Percentiles rank a stretch among this genome's conserved stretches.
Conservation (phyloP, 2,113 vertebrate genomes). For the Atlantisia rogersi region DNA sequence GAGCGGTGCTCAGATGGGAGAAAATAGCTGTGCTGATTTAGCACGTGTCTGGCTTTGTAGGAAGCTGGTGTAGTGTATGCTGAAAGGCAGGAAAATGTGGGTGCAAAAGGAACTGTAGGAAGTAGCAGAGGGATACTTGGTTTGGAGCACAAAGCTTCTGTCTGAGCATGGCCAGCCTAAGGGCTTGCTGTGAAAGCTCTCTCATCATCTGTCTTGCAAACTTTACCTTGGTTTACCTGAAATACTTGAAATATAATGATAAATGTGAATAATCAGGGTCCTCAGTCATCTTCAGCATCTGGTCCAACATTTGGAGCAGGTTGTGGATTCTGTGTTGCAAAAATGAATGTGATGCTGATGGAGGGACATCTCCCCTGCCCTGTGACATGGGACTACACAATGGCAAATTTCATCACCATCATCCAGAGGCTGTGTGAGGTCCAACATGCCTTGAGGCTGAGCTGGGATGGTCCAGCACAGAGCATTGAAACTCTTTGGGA, state of each 20-base stretch:
- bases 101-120: background rate
- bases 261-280: background rate
- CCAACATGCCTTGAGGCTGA: background rate
- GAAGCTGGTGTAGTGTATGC: background rate
- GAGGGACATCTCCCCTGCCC: background rate
- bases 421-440: background rate
- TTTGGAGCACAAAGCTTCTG: background rate
- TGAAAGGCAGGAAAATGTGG: background rate
- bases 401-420: background rate
- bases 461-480: background rate
- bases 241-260: background rate
- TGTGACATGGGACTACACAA: fast-evolving
- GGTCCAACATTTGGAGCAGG: background rate
- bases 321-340: background rate
- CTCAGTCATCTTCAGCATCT: background rate
- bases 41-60: background rate
- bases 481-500: background rate
- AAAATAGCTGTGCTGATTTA: background rate
- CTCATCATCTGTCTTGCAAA: background rate
- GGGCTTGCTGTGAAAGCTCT: background rate
- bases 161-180: fast-evolving
- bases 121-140: background rate
- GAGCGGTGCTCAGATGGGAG: background rate
- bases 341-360: background rate
- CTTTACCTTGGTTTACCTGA: background rate